Conservation (phyloP, 2,797 vertebrate species). For the Toxotes lorentzi region DNA sequence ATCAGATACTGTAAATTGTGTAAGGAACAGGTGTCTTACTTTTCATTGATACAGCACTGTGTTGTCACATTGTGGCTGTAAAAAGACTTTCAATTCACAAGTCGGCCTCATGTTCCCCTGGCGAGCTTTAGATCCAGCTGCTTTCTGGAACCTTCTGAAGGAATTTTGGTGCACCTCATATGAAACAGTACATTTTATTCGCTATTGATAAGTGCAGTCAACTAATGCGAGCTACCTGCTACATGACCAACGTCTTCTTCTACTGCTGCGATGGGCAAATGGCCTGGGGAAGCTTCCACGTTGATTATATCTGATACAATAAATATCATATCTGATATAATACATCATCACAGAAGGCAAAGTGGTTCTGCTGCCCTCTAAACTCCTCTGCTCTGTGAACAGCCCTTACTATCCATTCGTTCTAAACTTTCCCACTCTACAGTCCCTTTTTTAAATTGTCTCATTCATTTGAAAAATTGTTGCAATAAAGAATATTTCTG, state of each 20-base stretch:
- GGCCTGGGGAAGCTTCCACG: slow-evolving; percentile 42
- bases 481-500: slow-evolving; percentile 1
- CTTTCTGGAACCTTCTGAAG: slow-evolving; percentile 21
- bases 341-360: slow-evolving; percentile 40
- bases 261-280: slow-evolving; percentile 17
- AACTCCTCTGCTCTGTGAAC: slow-evolving; percentile 30
- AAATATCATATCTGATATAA: slow-evolving; percentile 52
- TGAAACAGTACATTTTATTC: slow-evolving; percentile 55
- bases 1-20: slow-evolving; percentile 12
- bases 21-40: neutral
- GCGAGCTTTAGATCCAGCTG: slow-evolving; percentile 36
- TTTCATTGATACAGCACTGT: slow-evolving; percentile 19
- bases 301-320: slow-evolving; percentile 58
- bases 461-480: slow-evolving; percentile 21
- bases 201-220: slow-evolving; percentile 43
- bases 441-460: neutral
- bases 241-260: slow-evolving; percentile 27
- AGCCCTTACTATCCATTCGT: slow-evolving; percentile 24
- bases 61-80: slow-evolving; percentile 24
- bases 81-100: slow-evolving; percentile 53
- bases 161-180: slow-evolving; percentile 46
- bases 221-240: neutral
- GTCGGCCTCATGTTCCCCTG: slow-evolving; percentile 28
- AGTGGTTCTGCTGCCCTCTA: slow-evolving; percentile 31
- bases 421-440: slow-evolving; percentile 17